These are phyloP conservation scores for Benitochromis conjunctus DNA, from an alignment of 2,113 vertebrate genomes.

Conservation along the genomic window DNA sequence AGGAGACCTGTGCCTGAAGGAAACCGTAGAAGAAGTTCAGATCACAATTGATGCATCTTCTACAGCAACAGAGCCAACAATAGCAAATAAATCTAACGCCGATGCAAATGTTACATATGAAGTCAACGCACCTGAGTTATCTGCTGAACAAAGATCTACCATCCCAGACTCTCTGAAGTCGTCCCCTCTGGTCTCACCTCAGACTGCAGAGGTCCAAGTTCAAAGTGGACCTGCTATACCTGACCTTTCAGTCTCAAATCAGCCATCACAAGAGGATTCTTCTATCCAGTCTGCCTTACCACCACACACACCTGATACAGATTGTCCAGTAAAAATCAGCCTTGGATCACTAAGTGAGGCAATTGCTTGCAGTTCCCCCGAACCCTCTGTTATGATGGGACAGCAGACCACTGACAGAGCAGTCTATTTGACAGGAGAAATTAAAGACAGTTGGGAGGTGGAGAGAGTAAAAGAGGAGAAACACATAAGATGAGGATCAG, in stretches of 20 bases:
- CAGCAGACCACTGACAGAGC: constrained; percentile 46
- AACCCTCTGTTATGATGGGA: neutral
- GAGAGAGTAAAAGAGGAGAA: constrained; percentile 6
- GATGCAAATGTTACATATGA: neutral
- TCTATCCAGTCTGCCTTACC: neutral
- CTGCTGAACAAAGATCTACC: neutral
- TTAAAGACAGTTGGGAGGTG: constrained; percentile 35
- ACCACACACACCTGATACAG: neutral
- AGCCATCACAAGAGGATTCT: neutral
- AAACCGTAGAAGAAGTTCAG: neutral
- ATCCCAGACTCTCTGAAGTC: neutral
- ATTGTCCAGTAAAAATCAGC: constrained; percentile 7
- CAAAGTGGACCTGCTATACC: neutral
- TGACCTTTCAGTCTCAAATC: neutral
- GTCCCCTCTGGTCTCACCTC: neutral
- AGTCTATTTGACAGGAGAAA: constrained; percentile 43
- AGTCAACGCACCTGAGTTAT: neutral
- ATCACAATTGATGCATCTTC: neutral
- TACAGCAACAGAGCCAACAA: neutral
- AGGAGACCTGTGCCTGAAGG: neutral
- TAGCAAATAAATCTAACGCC: neutral
- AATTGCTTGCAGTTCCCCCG: neutral
- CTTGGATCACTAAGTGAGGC: constrained; percentile 25
- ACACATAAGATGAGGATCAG: neutral
- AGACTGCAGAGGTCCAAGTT: neutral